phyloP scores from a whole-genome alignment of 2,797 vertebrate species.

The Neosilurus hyrtlii region DNA sequence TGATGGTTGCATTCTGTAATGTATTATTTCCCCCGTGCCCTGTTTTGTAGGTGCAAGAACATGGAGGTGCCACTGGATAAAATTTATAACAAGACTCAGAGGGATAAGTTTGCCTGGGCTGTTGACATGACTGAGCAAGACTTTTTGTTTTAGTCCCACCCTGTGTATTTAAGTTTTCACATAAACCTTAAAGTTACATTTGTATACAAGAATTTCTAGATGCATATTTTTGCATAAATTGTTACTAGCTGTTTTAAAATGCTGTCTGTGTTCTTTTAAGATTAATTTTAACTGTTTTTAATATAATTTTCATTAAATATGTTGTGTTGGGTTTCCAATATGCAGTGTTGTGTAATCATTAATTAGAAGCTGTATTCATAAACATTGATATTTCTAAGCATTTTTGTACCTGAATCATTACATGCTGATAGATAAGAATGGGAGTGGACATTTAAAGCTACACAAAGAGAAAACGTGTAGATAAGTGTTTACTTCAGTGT shows the following conservation, averaged over 20 bases:
- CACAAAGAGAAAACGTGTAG: neutral
- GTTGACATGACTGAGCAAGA: slow-evolving; percentile 78
- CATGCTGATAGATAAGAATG: neutral
- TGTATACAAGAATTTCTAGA: slow-evolving; percentile 22
- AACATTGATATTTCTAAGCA: no score
- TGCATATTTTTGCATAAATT: neutral
- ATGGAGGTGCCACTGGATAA: slow-evolving; percentile 75
- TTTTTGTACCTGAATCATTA: neutral
- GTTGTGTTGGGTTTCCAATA: neutral
- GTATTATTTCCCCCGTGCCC: neutral
- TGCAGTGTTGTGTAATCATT: neutral
- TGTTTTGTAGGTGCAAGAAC: slow-evolving; percentile 74
- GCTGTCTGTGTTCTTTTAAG: slow-evolving; percentile 15
- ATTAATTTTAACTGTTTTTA: neutral
- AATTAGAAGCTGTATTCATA: neutral
- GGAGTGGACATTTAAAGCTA: neutral
- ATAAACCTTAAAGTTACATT: neutral
- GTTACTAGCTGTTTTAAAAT: slow-evolving; percentile 9
- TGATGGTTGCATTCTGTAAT: no score
- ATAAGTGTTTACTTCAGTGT: neutral
- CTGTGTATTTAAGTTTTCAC: neutral
- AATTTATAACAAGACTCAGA: slow-evolving; percentile 79
- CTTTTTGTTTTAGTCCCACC: slow-evolving; percentile 70
- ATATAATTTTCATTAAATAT: slow-evolving; percentile 4
- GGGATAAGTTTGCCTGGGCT: slow-evolving; percentile 83